Percentiles rank a stretch among this genome's conserved stretches.
Conservation (phyloP, 2,888 invertebrate genomes). For the Steinernema scapterisci region DNA sequence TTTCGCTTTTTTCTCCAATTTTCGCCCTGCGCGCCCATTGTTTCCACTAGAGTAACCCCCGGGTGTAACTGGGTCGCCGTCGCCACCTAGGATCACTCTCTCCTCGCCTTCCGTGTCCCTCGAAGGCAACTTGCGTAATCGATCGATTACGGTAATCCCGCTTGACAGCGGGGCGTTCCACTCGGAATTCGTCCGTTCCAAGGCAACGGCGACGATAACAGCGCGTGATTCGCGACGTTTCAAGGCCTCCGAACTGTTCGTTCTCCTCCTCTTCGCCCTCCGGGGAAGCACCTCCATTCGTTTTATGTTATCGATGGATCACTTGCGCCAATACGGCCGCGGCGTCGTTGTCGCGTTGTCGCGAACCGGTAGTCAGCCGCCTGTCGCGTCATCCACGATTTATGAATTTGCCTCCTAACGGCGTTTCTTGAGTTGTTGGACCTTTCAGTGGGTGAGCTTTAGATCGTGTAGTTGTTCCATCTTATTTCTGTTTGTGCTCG, state of each 20-base stretch:
- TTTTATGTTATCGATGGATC: slow-evolving; percentile 27
- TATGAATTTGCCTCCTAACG: background rate
- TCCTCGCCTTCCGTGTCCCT: background rate
- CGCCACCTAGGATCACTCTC: background rate
- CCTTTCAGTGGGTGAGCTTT: no score
- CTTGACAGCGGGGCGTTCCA: background rate
- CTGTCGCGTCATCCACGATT: slow-evolving; percentile 5
- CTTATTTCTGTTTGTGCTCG: no score
- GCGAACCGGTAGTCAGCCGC: slow-evolving; percentile 4
- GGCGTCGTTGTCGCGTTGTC: background rate
- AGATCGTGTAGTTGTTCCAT: no score
- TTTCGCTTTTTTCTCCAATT: no score
- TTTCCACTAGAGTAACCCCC: slow-evolving; percentile 14
- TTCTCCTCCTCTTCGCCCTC: no score
- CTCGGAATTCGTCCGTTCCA: background rate
- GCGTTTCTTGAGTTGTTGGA: no score
- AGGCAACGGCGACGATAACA: no score
- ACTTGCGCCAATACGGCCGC: background rate
- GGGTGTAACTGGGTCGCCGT: slow-evolving; percentile 21
- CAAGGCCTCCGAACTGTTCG: slow-evolving; percentile 23
- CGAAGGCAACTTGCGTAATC: slow-evolving; percentile 6
- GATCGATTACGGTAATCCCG: background rate
- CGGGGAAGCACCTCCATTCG: background rate
- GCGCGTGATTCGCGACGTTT: background rate
- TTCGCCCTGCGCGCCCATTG: background rate